Evolutionary conservation across 2,797 vertebrate genomes (phyloP), one percentile per base, ranked within the genome.

Genomic region (Picus viridis): DNA sequence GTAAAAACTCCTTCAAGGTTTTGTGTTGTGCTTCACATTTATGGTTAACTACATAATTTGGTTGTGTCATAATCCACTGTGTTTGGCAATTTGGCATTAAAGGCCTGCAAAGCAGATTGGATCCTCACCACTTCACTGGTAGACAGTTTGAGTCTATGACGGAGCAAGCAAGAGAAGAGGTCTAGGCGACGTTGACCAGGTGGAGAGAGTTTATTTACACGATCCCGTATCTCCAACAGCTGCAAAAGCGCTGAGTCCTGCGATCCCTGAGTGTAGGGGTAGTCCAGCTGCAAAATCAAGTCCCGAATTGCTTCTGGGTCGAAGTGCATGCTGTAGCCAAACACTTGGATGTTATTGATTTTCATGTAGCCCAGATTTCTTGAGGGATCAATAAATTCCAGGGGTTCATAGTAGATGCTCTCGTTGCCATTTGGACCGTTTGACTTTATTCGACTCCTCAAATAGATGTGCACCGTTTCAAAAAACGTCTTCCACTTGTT

Each of bases 401-500:
- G 96, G 32, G 99, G 99, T 91, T 99, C 99, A 0, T 99, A 99
- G 92, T 99, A 99, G 85, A 98, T 76, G 78, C 98, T 99, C 30
- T 99, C 98, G 1, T 99, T 99, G 77, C 98, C 98, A 0, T 97
- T 97, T 8, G 98, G 97, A 3, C 98, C 97, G 1, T 97, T 98
- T 8, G 98, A 97, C 97, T 98, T 99, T 94, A 99, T 98, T 92
- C 99, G 98, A 94, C 99, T 99, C 90, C 99, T 97, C 94, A 99
- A 95, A 94, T 99, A 99, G 97, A 99, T 99, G 94, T 99, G 99
- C 43, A 99, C 99, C 0, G 99, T 99, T 94, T 99, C 99, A 89
- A 99, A 99, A 97, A 99, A 99, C 0, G 99, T 99, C 97, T 99
- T 99, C 99, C 99, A 99, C 88, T 99, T 99, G 98, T 99, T 99